Percentiles rank a stretch among this genome's conserved stretches.
phyloP scores from a whole-genome alignment of 2,888 invertebrate genomes.

The Cephonodes hylas region DNA sequence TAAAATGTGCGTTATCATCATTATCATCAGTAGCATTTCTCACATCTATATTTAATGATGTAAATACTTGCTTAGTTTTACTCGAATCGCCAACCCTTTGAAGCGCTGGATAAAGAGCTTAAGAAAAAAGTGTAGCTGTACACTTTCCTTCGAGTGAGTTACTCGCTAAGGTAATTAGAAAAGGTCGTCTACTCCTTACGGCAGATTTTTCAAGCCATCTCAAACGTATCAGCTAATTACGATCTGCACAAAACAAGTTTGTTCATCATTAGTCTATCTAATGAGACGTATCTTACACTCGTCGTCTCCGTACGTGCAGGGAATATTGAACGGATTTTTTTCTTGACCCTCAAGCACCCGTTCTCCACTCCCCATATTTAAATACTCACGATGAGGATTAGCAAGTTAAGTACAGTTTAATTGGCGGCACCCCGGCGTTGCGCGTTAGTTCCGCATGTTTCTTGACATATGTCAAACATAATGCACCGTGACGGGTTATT shows the following conservation, averaged over 20 bases:
- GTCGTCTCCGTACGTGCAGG: background rate
- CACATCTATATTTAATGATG: too few species aligned
- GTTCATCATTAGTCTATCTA: background rate
- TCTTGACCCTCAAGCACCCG: background rate
- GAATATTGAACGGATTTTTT: background rate
- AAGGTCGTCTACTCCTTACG: too few species aligned
- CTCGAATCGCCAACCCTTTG: too few species aligned
- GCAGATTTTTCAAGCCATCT: too few species aligned
- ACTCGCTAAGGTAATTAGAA: too few species aligned
- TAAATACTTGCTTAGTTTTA: too few species aligned
- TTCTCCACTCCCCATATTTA: conserved; percentile 15
- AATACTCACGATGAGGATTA: conserved; percentile 48
- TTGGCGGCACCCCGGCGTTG: conserved; percentile 51
- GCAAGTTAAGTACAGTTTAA: conserved; percentile 65
- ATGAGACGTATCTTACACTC: background rate
- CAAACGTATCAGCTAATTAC: too few species aligned
- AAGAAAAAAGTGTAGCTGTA: too few species aligned
- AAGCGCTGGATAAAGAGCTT: too few species aligned
- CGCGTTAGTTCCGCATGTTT: conserved; percentile 20
- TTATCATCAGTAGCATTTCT: too few species aligned
- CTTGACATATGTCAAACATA: conserved; percentile 33
- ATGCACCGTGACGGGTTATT: conserved; percentile 37
- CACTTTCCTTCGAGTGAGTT: too few species aligned
- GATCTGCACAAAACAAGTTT: background rate
- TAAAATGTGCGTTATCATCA: too few species aligned